Evolutionary conservation across 2,113 vertebrate genomes (phyloP).

Genomic region (Hippocampus zosterae): DNA sequence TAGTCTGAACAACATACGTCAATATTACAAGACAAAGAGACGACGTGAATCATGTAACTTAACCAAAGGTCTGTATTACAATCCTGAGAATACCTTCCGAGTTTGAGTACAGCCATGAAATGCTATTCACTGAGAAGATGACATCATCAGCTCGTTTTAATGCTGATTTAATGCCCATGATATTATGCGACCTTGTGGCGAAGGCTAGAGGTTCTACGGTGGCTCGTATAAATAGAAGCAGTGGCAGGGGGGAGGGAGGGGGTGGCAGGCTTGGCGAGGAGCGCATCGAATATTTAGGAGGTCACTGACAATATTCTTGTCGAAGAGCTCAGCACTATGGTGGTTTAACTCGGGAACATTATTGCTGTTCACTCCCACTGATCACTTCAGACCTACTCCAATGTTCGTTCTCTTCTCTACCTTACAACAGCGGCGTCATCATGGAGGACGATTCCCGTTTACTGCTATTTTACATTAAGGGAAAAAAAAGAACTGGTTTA

Average conservation of each 20-base stretch:
- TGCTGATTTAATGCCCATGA: not conserved
- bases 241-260: not conserved
- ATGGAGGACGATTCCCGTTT: not conserved
- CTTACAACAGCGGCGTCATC: not conserved
- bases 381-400: not conserved
- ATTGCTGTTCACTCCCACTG: constrained; percentile 6
- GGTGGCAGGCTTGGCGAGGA: not conserved
- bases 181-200: constrained; percentile 1
- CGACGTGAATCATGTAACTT: not conserved
- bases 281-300: constrained; percentile 5
- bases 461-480: not conserved
- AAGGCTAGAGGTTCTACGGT: constrained; percentile 2
- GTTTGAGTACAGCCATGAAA: not conserved
- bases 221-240: constrained; percentile 5
- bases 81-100: not conserved
- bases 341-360: not conserved
- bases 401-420: not conserved
- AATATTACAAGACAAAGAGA: not conserved
- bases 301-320: not conserved
- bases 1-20: not conserved
- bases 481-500: not conserved
- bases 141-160: not conserved
- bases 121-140: not conserved
- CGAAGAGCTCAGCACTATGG: constrained; percentile 2
- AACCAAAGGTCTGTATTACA: not conserved